A percentile compares a stretch with the other conserved stretches of the same genome.
Conservation (phyloP, 2,113 vertebrate genomes). For the rat (Rattus norvegicus) region DNA sequence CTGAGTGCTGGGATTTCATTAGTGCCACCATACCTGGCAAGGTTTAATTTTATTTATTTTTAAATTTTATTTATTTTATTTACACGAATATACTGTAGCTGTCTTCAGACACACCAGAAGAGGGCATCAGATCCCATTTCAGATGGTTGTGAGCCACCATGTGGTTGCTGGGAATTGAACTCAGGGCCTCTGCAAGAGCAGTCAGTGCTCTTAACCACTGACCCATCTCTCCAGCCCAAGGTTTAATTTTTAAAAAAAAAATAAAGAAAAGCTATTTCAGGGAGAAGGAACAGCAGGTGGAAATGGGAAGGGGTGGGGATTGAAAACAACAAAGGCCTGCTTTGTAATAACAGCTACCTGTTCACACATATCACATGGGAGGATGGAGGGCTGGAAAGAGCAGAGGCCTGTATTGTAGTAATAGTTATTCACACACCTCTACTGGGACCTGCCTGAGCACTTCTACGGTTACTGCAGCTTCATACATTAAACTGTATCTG, state of each 20-base stretch:
- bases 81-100: too few relatives aligned
- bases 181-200: too few relatives aligned
- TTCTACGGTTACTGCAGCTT: neutral
- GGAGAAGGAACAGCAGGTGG: conserved; percentile 16
- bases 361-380: neutral
- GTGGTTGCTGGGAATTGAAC: too few relatives aligned
- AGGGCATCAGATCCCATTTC: too few relatives aligned
- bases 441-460: neutral
- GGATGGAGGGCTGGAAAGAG: neutral
- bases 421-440: neutral
- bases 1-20: neutral
- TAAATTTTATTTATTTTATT: too few relatives aligned
- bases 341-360: neutral
- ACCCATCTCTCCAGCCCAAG: neutral
- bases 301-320: neutral
- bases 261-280: neutral
- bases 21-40: neutral
- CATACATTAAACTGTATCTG: neutral
- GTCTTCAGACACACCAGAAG: too few relatives aligned
- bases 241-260: neutral
- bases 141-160: too few relatives aligned
- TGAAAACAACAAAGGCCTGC: neutral
- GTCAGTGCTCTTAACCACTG: too few relatives aligned
- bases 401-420: neutral
- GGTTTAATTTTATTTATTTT: neutral